A percentile compares a stretch with the other conserved stretches of the same genome.
Conservation (phyloP, 2,113 vertebrate species). For the Dromas ardeola region DNA sequence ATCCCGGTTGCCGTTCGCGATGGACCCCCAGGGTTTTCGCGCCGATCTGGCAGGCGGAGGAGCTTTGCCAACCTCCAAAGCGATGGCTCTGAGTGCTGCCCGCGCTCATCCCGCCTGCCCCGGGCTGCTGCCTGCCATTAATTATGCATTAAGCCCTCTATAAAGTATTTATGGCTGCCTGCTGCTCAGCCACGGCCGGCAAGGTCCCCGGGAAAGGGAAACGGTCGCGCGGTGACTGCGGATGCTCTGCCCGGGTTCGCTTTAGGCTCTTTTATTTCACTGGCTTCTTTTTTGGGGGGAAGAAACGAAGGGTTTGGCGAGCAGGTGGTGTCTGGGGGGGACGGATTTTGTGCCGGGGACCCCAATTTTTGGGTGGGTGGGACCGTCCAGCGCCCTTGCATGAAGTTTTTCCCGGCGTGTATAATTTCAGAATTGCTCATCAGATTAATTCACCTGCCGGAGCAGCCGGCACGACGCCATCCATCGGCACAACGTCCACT, state of each 20-base stretch:
- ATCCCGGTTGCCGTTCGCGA: not conserved
- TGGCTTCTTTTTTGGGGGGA: not conserved
- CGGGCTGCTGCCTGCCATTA: not conserved
- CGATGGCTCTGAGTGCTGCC: not conserved
- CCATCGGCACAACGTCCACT: not conserved
- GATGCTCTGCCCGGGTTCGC: not conserved
- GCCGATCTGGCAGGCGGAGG: not conserved
- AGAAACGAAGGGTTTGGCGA: not conserved
- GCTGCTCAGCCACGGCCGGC: not conserved
- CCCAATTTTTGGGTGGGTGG: not conserved
- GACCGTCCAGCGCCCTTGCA: fast-evolving
- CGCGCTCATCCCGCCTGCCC: not conserved
- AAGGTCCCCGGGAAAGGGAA: not conserved
- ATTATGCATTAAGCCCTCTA: not conserved
- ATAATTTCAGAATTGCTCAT: fast-evolving
- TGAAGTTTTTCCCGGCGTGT: fast-evolving
- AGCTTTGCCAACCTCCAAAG: not conserved
- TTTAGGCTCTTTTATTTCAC: not conserved
- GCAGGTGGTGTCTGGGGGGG: too few species aligned
- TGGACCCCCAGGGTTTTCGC: not conserved
- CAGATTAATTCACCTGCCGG: not conserved
- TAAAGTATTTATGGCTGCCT: not conserved
- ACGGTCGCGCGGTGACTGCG: not conserved
- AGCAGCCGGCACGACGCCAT: not conserved
- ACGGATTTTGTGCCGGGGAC: too few species aligned